Evolutionary conservation across 1,140 invertebrate species (phyloP).

Genomic region (Drosophila cardini): DNA sequence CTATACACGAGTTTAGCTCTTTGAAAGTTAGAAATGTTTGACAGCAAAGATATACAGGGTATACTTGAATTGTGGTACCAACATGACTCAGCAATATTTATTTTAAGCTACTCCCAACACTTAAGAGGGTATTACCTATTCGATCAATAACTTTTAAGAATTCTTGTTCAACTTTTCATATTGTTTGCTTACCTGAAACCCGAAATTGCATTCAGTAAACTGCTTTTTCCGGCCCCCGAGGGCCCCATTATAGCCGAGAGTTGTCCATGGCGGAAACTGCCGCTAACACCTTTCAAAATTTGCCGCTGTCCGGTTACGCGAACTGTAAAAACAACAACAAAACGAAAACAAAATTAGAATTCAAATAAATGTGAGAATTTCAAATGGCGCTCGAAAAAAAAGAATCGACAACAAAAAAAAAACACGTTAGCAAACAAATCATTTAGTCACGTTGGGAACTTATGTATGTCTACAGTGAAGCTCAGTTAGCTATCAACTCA

Average conservation of each 20-base stretch:
- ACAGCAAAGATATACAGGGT: no score
- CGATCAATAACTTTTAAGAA: neutral
- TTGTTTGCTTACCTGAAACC: constrained; percentile 87
- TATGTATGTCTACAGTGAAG: neutral
- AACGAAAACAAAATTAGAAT: constrained; percentile 26
- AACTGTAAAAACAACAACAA: constrained; percentile 55
- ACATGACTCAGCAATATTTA: no score
- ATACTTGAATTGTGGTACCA: no score
- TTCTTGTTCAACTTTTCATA: constrained; percentile 19
- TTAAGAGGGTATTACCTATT: no score
- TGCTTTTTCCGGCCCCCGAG: constrained; percentile 93
- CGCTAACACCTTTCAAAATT: constrained; percentile 89
- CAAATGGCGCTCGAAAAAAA: neutral
- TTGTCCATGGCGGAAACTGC: constrained; percentile 90
- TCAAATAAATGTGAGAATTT: neutral
- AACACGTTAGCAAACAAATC: constrained; percentile 17
- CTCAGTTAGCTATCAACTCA: neutral
- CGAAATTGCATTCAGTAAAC: constrained; percentile 89
- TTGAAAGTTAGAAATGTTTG: no score
- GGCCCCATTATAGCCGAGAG: constrained; percentile 94
- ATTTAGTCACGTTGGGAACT: neutral
- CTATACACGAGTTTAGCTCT: no score
- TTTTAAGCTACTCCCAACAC: no score
- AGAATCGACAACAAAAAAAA: neutral
- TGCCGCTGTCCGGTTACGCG: constrained; percentile 70